These are phyloP conservation scores for Lophotis ruficrista DNA, from an alignment of 2,113 vertebrate species.

Conservation along the genomic window DNA sequence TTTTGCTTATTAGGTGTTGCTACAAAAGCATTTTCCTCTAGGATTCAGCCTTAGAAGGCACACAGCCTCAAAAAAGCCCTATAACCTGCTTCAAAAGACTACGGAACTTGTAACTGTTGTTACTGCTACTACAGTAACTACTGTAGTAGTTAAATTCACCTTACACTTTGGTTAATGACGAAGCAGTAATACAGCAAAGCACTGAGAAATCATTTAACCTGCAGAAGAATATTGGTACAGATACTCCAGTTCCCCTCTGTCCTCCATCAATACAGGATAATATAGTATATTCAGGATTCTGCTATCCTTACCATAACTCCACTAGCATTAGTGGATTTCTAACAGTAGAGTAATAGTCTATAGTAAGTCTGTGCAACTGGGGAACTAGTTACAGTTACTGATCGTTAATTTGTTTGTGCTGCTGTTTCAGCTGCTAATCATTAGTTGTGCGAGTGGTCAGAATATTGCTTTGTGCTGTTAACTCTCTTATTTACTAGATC, in stretches of 20 bases:
- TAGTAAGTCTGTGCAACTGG: not conserved
- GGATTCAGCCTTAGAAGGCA: not conserved
- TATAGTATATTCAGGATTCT: not conserved
- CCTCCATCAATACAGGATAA: not conserved
- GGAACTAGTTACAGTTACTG: not conserved
- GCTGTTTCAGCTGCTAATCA: not conserved
- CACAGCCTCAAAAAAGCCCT: not conserved
- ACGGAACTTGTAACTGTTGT: no score
- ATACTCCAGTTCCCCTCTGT: not conserved
- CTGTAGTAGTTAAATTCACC: not conserved
- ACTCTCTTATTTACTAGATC: not conserved
- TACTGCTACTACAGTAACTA: no score
- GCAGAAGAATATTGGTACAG: not conserved
- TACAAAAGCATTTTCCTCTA: not conserved
- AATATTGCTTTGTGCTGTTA: not conserved
- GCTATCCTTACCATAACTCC: not conserved
- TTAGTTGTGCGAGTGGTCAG: not conserved
- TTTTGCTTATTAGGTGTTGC: not conserved
- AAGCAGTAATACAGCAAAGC: not conserved
- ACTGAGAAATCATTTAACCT: not conserved
- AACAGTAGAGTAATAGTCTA: not conserved
- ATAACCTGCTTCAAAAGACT: not conserved
- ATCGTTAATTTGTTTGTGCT: not conserved
- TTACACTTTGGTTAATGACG: not conserved
- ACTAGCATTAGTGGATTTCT: not conserved